Evolutionary conservation across 2,113 vertebrate species (phyloP).

Genomic region (Psilopogon haemacephalus): DNA sequence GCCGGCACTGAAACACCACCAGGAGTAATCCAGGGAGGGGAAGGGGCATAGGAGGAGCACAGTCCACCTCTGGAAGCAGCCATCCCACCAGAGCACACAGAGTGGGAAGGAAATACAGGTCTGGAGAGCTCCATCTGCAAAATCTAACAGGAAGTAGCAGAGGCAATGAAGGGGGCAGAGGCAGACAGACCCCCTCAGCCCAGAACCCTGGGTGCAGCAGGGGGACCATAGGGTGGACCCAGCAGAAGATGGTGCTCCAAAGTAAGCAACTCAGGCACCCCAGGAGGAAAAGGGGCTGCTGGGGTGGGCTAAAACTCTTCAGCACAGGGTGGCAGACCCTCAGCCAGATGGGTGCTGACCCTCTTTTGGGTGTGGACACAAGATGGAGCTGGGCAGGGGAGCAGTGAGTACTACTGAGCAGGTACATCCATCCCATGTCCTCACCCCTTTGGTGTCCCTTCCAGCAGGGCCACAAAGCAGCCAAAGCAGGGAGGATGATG

Average conservation of each 20-base stretch:
- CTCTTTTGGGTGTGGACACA: rapidly evolving
- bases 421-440: neutral
- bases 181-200: neutral
- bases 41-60: neutral
- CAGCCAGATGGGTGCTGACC: rapidly evolving
- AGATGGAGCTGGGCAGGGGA: neutral
- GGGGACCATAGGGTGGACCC: rapidly evolving
- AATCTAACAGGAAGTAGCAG: neutral
- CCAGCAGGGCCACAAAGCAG: neutral
- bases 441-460: neutral
- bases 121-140: neutral
- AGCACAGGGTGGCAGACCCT: neutral
- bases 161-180: neutral
- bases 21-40: neutral
- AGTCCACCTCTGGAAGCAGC: neutral
- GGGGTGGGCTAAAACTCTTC: neutral
- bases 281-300: neutral
- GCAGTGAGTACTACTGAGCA: neutral
- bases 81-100: neutral
- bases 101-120: neutral
- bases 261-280: rapidly evolving
- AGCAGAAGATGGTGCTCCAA: neutral
- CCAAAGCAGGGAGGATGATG: neutral
- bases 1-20: neutral
- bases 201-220: neutral